Conservation (phyloP, 2,797 vertebrate genomes). For the Erithacus rubecula region DNA sequence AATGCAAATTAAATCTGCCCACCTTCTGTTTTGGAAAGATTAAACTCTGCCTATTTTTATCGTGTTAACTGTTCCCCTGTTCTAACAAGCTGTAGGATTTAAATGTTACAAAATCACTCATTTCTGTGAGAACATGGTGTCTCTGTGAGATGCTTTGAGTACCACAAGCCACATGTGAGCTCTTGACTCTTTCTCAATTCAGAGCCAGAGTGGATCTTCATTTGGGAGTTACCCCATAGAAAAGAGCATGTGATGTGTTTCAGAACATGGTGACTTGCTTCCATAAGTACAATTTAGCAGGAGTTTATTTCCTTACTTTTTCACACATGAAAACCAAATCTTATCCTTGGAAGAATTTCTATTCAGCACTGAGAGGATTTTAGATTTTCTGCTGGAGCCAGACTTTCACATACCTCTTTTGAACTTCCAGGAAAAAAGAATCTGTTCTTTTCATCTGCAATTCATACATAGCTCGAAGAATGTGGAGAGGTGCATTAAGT, state of each 20-base stretch:
- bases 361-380: not conserved
- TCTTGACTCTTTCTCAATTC: not conserved
- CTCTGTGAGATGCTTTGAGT: not conserved
- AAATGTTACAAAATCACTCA: not conserved
- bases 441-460: conserved; percentile 95
- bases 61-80: not conserved
- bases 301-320: not conserved
- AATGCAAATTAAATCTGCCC: not conserved
- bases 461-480: conserved; percentile 95
- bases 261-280: not conserved
- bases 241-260: not conserved
- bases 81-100: not conserved
- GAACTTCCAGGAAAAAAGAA: conserved; percentile 94
- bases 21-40: not conserved
- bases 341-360: not conserved
- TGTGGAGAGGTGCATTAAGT: conserved; percentile 92
- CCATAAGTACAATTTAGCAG: not conserved
- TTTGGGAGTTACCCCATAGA: not conserved
- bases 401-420: conserved; percentile 84
- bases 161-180: not conserved
- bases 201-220: not conserved
- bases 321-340: not conserved
- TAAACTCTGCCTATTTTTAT: not conserved
- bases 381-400: not conserved
- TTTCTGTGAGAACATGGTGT: not conserved